phyloP scores from a whole-genome alignment of 2,797 vertebrate species.

The Anniella stebbinsi region DNA sequence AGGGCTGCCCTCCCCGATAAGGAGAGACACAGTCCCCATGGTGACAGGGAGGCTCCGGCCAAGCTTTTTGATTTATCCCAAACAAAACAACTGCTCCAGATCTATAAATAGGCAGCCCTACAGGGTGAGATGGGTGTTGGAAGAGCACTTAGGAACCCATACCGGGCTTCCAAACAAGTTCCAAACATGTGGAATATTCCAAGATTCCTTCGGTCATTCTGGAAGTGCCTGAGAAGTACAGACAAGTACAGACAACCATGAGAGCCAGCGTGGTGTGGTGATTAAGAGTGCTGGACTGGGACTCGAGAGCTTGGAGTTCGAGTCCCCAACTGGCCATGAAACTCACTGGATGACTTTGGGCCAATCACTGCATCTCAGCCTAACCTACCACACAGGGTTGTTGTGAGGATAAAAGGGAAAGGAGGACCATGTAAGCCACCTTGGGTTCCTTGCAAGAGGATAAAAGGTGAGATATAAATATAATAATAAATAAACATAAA shows the following conservation, averaged over 20 bases:
- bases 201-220: constrained; percentile 53
- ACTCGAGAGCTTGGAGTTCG: too few relatives aligned
- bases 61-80: constrained; percentile 68
- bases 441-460: too few relatives aligned
- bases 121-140: constrained; percentile 64
- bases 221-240: constrained; percentile 54
- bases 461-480: too few relatives aligned
- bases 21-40: constrained; percentile 26
- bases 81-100: constrained; percentile 72
- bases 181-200: constrained; percentile 49
- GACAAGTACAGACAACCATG: background rate
- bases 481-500: too few relatives aligned
- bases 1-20: constrained; percentile 67
- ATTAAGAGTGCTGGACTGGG: too few relatives aligned
- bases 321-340: too few relatives aligned
- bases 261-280: too few relatives aligned
- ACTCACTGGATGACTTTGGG: too few relatives aligned
- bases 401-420: too few relatives aligned
- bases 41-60: constrained; percentile 69
- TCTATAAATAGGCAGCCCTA: constrained; percentile 69
- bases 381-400: too few relatives aligned
- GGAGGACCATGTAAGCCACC: too few relatives aligned
- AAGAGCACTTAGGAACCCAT: constrained; percentile 58
- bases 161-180: constrained; percentile 67
- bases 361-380: too few relatives aligned